Evolutionary conservation across 2,797 vertebrate species (phyloP).

Genomic region (Chelon auratus): DNA sequence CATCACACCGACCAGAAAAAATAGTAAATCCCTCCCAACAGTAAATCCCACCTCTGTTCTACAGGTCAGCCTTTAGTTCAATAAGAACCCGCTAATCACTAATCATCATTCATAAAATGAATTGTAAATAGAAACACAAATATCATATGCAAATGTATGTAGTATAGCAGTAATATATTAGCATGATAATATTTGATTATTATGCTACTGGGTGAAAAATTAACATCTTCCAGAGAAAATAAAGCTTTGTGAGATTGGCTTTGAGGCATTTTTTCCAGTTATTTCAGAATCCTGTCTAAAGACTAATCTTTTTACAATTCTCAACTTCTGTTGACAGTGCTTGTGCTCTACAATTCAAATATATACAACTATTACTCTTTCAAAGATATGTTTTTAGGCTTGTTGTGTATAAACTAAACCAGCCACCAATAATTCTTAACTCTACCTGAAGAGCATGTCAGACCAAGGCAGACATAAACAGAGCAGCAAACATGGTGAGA

Average conservation of each 20-base stretch:
- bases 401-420: not conserved
- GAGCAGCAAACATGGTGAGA: slow-evolving; percentile 11
- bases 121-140: not conserved
- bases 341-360: not conserved
- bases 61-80: not conserved
- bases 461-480: not conserved
- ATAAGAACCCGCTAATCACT: not conserved
- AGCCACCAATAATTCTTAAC: not conserved
- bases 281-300: not conserved
- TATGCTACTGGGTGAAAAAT: not conserved
- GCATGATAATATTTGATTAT: not conserved
- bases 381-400: not conserved
- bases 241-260: not conserved
- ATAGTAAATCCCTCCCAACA: not conserved
- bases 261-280: not conserved
- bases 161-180: not conserved
- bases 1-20: not conserved
- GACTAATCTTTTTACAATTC: not conserved
- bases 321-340: not conserved
- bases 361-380: not conserved
- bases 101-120: no score
- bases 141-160: not conserved
- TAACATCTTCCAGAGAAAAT: not conserved
- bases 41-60: not conserved
- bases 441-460: not conserved